A percentile compares a stretch with the other conserved stretches of the same genome.
Conservation (phyloP, 2,888 invertebrate species). For the Morpho achilles region DNA sequence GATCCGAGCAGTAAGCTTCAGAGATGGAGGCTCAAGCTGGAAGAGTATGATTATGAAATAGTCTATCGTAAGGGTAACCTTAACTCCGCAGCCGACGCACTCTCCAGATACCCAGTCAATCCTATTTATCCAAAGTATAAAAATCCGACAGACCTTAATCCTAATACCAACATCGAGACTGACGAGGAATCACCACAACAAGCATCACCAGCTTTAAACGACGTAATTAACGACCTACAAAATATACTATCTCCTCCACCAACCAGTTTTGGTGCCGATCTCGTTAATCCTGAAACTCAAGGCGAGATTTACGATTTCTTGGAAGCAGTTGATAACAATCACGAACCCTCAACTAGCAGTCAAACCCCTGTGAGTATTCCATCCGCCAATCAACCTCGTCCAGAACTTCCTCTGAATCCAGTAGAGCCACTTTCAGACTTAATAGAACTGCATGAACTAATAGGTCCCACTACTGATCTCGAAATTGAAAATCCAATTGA, state of each 20-base stretch:
- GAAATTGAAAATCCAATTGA: neutral
- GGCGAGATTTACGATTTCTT: neutral
- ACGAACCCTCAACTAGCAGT: no score
- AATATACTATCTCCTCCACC: neutral
- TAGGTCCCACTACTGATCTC: neutral
- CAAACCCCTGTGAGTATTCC: no score
- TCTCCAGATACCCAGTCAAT: slow-evolving; percentile 22
- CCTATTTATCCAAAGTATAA: slow-evolving; percentile 3
- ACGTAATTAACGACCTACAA: neutral
- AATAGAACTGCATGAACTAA: no score
- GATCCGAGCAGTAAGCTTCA: slow-evolving; percentile 23
- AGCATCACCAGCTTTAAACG: neutral
- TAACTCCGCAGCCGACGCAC: slow-evolving; percentile 28
- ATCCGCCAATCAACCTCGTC: no score
- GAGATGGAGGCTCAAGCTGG: slow-evolving; percentile 30
- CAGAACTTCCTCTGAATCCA: no score
- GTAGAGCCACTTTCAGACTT: no score
- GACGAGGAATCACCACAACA: slow-evolving; percentile 2
- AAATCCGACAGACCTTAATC: neutral
- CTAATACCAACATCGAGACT: neutral
- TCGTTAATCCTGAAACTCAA: neutral
- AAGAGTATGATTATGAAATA: slow-evolving; percentile 33
- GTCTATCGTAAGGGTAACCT: slow-evolving; percentile 32
- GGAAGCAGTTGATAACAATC: no score
- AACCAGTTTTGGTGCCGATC: neutral